These are phyloP conservation scores for Eurois occulta DNA, from an alignment of 2,888 invertebrate genomes.

Conservation along the genomic window DNA sequence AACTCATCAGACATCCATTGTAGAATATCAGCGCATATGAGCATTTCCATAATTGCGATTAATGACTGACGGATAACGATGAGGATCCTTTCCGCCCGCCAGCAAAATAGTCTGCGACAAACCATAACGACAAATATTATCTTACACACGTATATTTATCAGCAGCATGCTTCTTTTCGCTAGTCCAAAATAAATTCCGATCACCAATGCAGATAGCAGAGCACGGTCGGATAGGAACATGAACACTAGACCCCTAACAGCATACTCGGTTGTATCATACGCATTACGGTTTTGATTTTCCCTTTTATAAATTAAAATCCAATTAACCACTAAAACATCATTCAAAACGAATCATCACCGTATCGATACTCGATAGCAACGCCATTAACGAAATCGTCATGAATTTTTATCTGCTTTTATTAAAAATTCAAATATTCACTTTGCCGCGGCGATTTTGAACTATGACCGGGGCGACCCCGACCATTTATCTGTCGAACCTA, in stretches of 20 bases:
- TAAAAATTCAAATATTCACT: slow-evolving; percentile 60
- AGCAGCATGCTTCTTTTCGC: not conserved
- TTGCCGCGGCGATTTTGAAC: slow-evolving; percentile 57
- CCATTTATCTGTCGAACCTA: slow-evolving; percentile 57
- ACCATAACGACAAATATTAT: not conserved
- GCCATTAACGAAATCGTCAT: slow-evolving; percentile 48
- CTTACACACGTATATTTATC: not conserved
- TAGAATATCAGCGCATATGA: not conserved
- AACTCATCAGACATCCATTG: not conserved
- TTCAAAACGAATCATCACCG: slow-evolving; percentile 34
- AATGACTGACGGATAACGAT: not conserved
- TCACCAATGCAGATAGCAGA: not conserved
- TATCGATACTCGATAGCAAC: slow-evolving; percentile 36
- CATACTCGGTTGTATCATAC: not conserved
- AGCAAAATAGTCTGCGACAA: not conserved
- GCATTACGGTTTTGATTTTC: slow-evolving; percentile 1
- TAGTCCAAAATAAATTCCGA: not conserved
- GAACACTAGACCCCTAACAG: not conserved
- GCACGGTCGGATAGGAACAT: not conserved
- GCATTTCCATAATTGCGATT: not conserved
- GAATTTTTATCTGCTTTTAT: slow-evolving; percentile 35
- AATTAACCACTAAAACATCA: slow-evolving; percentile 11
- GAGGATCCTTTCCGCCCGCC: not conserved
- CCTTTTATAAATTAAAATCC: slow-evolving; percentile 7
- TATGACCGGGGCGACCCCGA: slow-evolving; percentile 59